These are phyloP conservation scores for Sminthurinus signatus DNA, from an alignment of 1,140 invertebrate genomes.

Conservation along the genomic window DNA sequence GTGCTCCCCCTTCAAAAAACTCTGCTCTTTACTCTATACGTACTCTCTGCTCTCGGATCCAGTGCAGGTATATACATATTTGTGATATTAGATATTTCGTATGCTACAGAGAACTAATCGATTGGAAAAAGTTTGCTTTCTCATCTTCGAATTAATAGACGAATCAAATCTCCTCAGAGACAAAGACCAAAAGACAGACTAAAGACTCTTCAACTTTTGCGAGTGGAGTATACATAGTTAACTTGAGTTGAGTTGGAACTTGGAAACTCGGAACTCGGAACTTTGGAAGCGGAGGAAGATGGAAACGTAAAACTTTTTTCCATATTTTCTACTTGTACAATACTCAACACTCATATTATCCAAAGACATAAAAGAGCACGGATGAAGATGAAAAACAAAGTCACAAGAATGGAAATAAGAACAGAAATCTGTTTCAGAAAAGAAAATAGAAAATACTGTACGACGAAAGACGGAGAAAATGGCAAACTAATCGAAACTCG, in stretches of 20 bases:
- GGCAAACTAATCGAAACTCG: too few species aligned
- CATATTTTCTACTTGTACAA: neutral
- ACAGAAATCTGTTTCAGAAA: too few species aligned
- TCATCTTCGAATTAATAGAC: slow-evolving; percentile 20
- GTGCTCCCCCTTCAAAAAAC: neutral
- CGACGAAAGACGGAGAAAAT: too few species aligned
- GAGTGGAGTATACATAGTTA: too few species aligned
- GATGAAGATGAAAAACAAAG: too few species aligned
- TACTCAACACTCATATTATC: neutral
- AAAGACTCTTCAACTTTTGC: neutral
- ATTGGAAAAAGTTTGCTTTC: slow-evolving; percentile 13
- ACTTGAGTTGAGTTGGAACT: too few species aligned
- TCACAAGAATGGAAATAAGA: too few species aligned
- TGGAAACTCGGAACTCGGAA: neutral
- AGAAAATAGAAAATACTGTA: too few species aligned
- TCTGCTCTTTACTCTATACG: too few species aligned
- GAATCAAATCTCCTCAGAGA: slow-evolving; percentile 19
- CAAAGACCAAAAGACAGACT: neutral
- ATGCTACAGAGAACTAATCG: slow-evolving; percentile 23
- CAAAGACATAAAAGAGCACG: neutral
- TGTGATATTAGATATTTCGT: too few species aligned
- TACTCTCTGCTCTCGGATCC: too few species aligned
- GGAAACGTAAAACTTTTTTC: neutral
- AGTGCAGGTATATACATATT: too few species aligned
- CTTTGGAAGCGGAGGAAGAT: neutral